These are phyloP conservation scores for Didymodactylos carnosus DNA, from an alignment of 2,888 invertebrate species.

Conservation along the genomic window DNA sequence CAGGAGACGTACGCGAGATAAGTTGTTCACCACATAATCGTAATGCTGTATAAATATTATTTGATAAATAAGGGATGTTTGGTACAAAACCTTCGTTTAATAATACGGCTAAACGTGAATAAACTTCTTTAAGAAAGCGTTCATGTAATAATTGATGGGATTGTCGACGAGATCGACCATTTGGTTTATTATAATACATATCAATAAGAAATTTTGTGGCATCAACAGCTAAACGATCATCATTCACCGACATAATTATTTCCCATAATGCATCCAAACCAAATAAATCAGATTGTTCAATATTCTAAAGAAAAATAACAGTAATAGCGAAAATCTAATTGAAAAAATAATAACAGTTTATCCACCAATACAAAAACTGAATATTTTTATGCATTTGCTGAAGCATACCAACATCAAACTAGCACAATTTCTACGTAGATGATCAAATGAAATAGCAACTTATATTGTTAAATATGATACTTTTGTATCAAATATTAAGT, in stretches of 20 bases:
- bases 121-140: conserved; percentile 36
- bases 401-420: too few species aligned
- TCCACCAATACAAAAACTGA: too few species aligned
- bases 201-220: not conserved
- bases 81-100: not conserved
- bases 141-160: conserved; percentile 26
- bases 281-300: not conserved
- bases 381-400: too few species aligned
- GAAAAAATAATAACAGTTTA: too few species aligned
- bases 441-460: too few species aligned
- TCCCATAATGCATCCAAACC: not conserved
- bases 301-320: too few species aligned
- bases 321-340: too few species aligned
- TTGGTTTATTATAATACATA: not conserved
- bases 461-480: too few species aligned
- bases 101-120: conserved; percentile 31
- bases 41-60: not conserved
- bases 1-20: too few species aligned
- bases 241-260: not conserved
- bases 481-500: too few species aligned
- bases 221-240: not conserved
- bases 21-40: not conserved
- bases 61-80: not conserved
- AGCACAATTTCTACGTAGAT: too few species aligned
- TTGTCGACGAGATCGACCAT: not conserved